phyloP scores from a whole-genome alignment of 2,888 invertebrate genomes.

The Oxyscelio sp. region DNA sequence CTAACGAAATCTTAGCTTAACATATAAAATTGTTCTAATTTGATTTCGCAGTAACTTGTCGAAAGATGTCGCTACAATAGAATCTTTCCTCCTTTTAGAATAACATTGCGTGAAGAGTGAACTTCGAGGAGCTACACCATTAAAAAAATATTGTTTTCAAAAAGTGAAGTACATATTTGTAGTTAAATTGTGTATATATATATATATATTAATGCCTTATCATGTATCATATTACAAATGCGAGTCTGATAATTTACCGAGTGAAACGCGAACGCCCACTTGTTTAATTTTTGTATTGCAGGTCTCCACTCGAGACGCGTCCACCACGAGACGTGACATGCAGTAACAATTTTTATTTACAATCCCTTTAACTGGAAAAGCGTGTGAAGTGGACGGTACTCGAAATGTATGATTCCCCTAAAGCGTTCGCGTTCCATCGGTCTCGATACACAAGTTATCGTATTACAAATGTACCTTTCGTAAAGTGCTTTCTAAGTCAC shows the following conservation, averaged over 20 bases:
- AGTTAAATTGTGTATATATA: constrained; percentile 56
- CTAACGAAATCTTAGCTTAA: not conserved
- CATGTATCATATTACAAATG: constrained; percentile 63
- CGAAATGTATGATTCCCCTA: not conserved
- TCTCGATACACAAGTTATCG: constrained; percentile 40
- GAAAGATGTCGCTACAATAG: constrained; percentile 14
- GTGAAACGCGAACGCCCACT: constrained; percentile 21
- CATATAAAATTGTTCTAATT: not conserved
- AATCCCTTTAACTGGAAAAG: constrained; percentile 24
- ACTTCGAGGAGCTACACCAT: constrained; percentile 43
- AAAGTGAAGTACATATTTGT: constrained; percentile 60
- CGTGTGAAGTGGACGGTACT: constrained; percentile 15
- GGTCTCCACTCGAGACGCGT: not conserved
- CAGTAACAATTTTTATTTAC: constrained; percentile 54
- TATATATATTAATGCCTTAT: constrained; percentile 60
- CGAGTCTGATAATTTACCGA: constrained; percentile 41
- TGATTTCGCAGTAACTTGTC: not conserved
- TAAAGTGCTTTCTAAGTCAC: constrained; percentile 60
- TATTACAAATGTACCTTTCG: constrained; percentile 64
- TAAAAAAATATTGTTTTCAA: constrained; percentile 64
- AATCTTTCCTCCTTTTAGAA: constrained; percentile 33
- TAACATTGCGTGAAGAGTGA: constrained; percentile 40
- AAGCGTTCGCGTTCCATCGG: constrained; percentile 16
- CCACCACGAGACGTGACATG: constrained; percentile 9
- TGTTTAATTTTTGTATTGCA: not conserved